Conservation (phyloP, 2,113 vertebrate genomes). For the Gambusia holbrooki region DNA sequence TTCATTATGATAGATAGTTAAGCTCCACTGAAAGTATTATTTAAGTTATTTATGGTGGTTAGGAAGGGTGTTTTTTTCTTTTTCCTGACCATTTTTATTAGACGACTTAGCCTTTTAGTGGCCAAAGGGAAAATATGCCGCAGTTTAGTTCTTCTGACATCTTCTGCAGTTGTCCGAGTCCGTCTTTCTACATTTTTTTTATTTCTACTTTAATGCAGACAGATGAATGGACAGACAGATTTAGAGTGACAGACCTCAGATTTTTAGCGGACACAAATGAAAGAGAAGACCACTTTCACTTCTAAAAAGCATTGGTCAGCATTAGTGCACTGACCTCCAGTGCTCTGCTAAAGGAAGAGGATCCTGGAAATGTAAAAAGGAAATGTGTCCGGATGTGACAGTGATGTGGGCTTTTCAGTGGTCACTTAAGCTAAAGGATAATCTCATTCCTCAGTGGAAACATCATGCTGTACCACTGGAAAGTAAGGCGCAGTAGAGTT, state of each 20-base stretch:
- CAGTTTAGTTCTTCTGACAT: slow-evolving; percentile 13
- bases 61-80: too few relatives aligned
- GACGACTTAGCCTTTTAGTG: slow-evolving; percentile 8
- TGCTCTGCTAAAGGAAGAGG: slow-evolving; percentile 51
- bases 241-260: neutral
- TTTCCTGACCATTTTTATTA: slow-evolving; percentile 7
- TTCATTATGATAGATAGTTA: neutral
- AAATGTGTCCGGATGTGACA: slow-evolving; percentile 68
- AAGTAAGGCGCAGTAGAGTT: slow-evolving; percentile 47
- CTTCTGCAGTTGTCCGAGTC: slow-evolving; percentile 14
- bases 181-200: slow-evolving; percentile 40
- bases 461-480: slow-evolving; percentile 52
- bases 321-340: slow-evolving; percentile 69
- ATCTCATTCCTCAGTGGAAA: slow-evolving; percentile 65
- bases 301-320: slow-evolving; percentile 62
- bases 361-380: slow-evolving; percentile 58
- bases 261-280: neutral
- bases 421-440: slow-evolving; percentile 69
- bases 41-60: neutral
- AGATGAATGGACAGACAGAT: slow-evolving; percentile 5
- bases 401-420: slow-evolving; percentile 61
- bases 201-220: slow-evolving; percentile 27
- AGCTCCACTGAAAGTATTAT: neutral
- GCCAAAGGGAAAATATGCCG: slow-evolving; percentile 26
- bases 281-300: slow-evolving; percentile 35